Percentiles rank a stretch among this genome's conserved stretches.
These are phyloP conservation scores for Stenodema calcarata DNA, from an alignment of 2,888 invertebrate genomes.

Conservation along the genomic window DNA sequence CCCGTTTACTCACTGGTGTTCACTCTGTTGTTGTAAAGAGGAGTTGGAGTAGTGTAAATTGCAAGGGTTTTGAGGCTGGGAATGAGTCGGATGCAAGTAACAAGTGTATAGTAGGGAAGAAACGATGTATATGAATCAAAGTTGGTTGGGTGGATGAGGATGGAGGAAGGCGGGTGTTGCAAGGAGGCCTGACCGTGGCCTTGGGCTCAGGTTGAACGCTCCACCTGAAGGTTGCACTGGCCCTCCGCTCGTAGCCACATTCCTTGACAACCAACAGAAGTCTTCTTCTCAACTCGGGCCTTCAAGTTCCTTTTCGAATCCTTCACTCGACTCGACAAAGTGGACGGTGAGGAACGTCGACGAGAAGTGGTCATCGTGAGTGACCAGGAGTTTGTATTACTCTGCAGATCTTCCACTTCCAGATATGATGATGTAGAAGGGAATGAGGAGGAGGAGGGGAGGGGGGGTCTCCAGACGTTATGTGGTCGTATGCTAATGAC, in stretches of 20 bases:
- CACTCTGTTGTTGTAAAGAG: too few relatives aligned
- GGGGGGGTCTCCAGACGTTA: not conserved
- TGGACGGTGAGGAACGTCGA: not conserved
- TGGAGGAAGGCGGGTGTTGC: slow-evolving; percentile 42
- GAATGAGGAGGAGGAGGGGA: not conserved
- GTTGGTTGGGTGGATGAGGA: slow-evolving; percentile 23
- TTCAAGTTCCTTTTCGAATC: not conserved
- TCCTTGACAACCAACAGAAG: slow-evolving; percentile 48
- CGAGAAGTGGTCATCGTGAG: too few relatives aligned
- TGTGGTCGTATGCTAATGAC: not conserved
- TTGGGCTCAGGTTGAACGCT: slow-evolving; percentile 48
- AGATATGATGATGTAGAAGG: too few relatives aligned
- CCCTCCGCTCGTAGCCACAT: slow-evolving; percentile 37
- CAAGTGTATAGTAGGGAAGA: not conserved
- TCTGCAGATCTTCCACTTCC: too few relatives aligned
- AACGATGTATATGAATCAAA: slow-evolving; percentile 33
- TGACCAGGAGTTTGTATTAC: too few relatives aligned
- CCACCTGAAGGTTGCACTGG: slow-evolving; percentile 48
- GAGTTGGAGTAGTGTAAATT: too few relatives aligned
- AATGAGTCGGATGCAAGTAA: not conserved
- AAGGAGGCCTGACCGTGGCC: slow-evolving; percentile 43
- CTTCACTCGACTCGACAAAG: not conserved
- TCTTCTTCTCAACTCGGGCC: slow-evolving; percentile 43
- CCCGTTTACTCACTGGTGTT: too few relatives aligned
- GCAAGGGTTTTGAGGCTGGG: too few relatives aligned